A percentile compares a stretch with the other conserved stretches of the same genome.
phyloP scores from a whole-genome alignment of 2,113 vertebrate genomes.

The Columba janthina region DNA sequence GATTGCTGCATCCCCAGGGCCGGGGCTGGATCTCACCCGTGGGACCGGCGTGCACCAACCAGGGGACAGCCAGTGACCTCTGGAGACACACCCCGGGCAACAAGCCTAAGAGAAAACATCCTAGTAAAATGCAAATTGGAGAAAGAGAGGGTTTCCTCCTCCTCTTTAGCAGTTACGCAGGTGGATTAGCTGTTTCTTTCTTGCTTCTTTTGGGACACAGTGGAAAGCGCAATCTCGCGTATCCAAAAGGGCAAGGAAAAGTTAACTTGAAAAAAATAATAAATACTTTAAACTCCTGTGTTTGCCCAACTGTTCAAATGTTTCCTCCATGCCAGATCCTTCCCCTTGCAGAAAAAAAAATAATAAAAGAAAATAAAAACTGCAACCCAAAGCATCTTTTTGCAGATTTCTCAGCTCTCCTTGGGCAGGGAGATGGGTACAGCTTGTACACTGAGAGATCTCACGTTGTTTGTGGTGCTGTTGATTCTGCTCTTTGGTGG shows the following conservation, averaged over 20 bases:
- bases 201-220: neutral
- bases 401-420: neutral
- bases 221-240: accelerated
- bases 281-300: neutral
- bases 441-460: neutral
- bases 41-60: neutral
- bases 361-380: no score
- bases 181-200: neutral
- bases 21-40: constrained; percentile 44
- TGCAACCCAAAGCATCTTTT: neutral
- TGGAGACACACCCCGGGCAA: neutral
- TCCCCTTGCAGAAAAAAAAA: neutral
- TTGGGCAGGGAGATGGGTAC: neutral
- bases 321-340: neutral
- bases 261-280: neutral
- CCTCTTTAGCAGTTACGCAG: neutral
- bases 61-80: neutral
- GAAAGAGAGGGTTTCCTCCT: neutral
- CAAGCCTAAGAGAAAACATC: neutral
- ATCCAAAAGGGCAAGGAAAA: neutral
- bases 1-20: constrained; percentile 30
- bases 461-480: neutral
- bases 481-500: neutral
- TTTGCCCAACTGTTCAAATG: neutral
- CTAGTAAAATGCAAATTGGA: neutral